A percentile compares a stretch with the other conserved stretches of the same genome.
Evolutionary conservation across 2,797 vertebrate species (phyloP).

Genomic region (Galagoides demidoff): DNA sequence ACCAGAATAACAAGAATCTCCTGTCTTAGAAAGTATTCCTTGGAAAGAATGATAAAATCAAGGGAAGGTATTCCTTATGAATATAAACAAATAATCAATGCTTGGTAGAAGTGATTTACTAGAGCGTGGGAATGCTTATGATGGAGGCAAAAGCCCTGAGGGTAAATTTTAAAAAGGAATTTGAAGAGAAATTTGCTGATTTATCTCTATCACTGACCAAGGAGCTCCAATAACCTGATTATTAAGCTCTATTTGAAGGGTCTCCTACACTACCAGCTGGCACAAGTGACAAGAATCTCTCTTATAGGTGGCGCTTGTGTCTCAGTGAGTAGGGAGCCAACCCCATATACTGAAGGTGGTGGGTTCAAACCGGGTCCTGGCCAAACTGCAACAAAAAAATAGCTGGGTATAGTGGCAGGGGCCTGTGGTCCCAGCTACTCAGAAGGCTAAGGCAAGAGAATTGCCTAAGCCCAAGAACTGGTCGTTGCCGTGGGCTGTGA

Average conservation of each 20-base stretch:
- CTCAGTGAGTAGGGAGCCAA: no score
- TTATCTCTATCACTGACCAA: not conserved
- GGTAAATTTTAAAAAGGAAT: not conserved
- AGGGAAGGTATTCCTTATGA: not conserved
- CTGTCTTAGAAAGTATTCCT: conserved; percentile 4
- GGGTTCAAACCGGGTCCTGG: no score
- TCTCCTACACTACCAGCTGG: not conserved
- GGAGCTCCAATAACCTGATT: not conserved
- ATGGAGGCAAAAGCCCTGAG: not conserved
- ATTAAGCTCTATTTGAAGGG: not conserved
- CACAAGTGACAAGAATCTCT: not conserved
- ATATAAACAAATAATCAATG: not conserved
- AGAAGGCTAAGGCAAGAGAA: no score
- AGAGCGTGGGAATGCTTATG: not conserved
- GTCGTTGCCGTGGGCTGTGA: no score
- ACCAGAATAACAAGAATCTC: not conserved
- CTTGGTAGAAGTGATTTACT: not conserved
- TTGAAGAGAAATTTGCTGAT: conserved; percentile 23
- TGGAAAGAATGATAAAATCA: conserved; percentile 15
- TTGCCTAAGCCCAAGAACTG: no score
- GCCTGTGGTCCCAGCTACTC: no score
- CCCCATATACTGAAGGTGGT: no score
- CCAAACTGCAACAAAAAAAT: no score
- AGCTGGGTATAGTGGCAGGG: no score
- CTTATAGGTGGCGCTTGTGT: not conserved